These are phyloP conservation scores for Cavia porcellus DNA, from an alignment of 2,113 vertebrate genomes.

Conservation along the genomic window DNA sequence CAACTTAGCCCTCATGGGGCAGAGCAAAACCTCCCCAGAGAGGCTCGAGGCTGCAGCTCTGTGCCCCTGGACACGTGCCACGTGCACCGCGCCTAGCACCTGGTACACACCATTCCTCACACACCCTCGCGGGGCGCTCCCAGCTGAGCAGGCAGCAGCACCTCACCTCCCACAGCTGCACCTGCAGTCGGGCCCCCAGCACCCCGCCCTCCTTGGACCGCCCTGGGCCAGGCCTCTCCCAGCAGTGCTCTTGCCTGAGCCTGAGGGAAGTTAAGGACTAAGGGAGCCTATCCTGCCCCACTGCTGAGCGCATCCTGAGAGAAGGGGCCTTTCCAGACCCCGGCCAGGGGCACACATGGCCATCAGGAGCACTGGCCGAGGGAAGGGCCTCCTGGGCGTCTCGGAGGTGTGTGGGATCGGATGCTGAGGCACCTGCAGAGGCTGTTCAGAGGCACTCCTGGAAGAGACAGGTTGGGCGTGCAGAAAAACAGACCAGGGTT, in stretches of 20 bases:
- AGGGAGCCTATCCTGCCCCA: background rate
- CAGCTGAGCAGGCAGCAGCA: background rate
- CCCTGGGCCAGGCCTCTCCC: background rate
- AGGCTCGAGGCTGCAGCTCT: background rate
- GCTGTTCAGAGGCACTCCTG: background rate
- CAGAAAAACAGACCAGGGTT: background rate
- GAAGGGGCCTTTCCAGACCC: background rate
- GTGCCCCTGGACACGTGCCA: background rate
- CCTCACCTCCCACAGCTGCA: background rate
- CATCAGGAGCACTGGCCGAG: background rate
- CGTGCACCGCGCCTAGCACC: no score
- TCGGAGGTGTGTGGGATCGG: background rate
- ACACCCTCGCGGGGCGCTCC: background rate
- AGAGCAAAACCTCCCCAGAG: background rate
- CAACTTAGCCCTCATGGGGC: background rate
- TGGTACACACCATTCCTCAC: background rate
- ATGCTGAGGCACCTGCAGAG: background rate
- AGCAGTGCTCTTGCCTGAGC: background rate
- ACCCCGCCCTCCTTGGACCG: background rate
- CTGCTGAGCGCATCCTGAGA: background rate
- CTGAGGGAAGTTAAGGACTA: background rate
- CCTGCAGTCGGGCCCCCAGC: background rate
- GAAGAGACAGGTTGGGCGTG: background rate
- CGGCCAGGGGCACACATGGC: background rate
- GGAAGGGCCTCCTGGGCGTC: background rate